Conservation (phyloP, 2,797 vertebrate genomes). For the Echeneis naucrates region DNA sequence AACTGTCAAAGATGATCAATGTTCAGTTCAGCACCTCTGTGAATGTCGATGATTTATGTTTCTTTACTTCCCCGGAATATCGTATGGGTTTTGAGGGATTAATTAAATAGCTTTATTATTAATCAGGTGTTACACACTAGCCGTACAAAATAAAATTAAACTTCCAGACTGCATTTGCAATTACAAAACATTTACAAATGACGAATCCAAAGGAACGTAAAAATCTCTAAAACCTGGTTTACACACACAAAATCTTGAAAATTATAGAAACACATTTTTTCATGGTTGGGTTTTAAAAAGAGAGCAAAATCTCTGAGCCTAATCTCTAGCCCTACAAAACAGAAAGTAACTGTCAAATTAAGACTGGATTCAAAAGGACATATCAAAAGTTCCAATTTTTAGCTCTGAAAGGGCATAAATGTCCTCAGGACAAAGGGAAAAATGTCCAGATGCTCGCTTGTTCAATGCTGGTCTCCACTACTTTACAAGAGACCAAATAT, state of each 20-base stretch:
- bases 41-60: too few relatives aligned
- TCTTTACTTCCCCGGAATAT: too few relatives aligned
- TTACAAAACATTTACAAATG: not conserved
- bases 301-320: too few relatives aligned
- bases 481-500: conserved; percentile 7
- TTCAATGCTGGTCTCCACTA: not conserved
- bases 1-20: not conserved
- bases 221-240: not conserved
- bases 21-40: not conserved
- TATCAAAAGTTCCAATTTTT: not conserved
- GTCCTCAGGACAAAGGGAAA: not conserved
- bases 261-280: not conserved
- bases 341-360: not conserved
- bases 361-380: not conserved
- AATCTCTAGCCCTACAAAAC: not conserved
- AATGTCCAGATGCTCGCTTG: not conserved
- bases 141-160: conserved; percentile 1
- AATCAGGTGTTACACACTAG: not conserved
- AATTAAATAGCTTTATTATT: not conserved
- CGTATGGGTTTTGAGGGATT: conserved; percentile 1
- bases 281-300: not conserved
- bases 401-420: not conserved
- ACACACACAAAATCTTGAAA: not conserved
- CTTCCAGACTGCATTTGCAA: not conserved
- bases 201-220: not conserved